Conservation (phyloP, 2,888 invertebrate genomes). For the Drosophila emarginata region DNA sequence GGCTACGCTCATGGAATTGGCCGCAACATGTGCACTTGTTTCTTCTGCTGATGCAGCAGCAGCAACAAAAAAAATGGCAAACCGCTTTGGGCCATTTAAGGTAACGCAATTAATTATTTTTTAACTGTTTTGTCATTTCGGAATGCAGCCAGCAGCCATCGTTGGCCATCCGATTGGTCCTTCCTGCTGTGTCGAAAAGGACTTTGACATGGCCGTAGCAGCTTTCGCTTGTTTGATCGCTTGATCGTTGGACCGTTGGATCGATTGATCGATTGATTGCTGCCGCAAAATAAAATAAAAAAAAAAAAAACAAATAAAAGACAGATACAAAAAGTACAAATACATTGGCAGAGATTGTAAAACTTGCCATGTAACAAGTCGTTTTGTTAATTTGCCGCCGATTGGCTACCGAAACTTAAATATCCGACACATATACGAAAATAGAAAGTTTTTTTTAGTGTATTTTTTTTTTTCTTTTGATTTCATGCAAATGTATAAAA, state of each 20-base stretch:
- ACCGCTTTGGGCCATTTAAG: conserved; percentile 81
- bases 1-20: conserved; percentile 25
- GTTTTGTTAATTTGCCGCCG: conserved; percentile 82
- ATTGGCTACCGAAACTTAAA: conserved; percentile 72
- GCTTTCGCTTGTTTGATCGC: conserved; percentile 78
- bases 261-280: conserved; percentile 82
- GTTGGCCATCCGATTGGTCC: conserved; percentile 66
- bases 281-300: conserved; percentile 51
- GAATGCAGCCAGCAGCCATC: conserved; percentile 77
- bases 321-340: conserved; percentile 23
- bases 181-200: conserved; percentile 58
- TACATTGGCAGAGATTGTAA: conserved; percentile 64
- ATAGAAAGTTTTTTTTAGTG: conserved; percentile 59
- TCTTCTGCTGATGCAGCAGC: conserved; percentile 25
- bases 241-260: conserved; percentile 78
- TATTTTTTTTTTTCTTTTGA: background rate
- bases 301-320: conserved; percentile 8
- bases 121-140: conserved; percentile 83
- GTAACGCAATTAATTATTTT: conserved; percentile 83
- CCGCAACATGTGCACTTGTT: conserved; percentile 31
- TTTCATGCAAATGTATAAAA: conserved; percentile 42
- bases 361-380: conserved; percentile 76
- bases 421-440: conserved; percentile 23
- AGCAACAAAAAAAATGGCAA: conserved; percentile 57
- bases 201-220: conserved; percentile 76